Evolutionary conservation across 2,888 invertebrate species (phyloP).

Genomic region (Leucoma salicis): DNA sequence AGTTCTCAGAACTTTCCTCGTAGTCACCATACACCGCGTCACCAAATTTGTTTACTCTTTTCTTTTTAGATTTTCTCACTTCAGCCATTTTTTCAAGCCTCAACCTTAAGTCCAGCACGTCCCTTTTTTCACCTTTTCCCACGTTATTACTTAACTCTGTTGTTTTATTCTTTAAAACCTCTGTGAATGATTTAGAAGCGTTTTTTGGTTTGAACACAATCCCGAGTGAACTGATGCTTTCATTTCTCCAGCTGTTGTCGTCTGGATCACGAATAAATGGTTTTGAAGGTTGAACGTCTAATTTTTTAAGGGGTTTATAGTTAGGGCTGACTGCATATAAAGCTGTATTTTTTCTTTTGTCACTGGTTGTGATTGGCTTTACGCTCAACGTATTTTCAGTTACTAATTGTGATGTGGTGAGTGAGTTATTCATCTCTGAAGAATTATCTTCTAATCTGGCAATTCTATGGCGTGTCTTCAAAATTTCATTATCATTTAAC

Average conservation of each 20-base stretch:
- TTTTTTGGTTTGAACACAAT: conserved; percentile 76
- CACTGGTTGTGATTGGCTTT: conserved; percentile 50
- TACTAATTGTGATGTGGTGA: conserved; percentile 8
- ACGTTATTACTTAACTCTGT: conserved; percentile 51
- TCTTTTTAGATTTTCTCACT: conserved; percentile 65
- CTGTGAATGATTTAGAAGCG: conserved; percentile 68
- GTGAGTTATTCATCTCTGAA: not conserved
- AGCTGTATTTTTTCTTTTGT: conserved; percentile 32
- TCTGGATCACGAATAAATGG: conserved; percentile 65
- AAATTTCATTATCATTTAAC: conserved; percentile 40
- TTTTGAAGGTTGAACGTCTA: conserved; percentile 64
- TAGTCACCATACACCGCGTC: conserved; percentile 62
- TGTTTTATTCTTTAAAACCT: conserved; percentile 73
- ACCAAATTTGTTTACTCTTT: conserved; percentile 55
- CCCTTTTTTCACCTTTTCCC: conserved; percentile 52
- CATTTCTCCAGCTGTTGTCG: conserved; percentile 76
- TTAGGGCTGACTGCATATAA: conserved; percentile 60
- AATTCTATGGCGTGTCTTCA: not conserved
- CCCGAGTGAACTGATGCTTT: conserved; percentile 71
- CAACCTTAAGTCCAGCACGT: conserved; percentile 58
- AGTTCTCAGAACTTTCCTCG: conserved; percentile 56
- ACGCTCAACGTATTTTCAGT: conserved; percentile 48
- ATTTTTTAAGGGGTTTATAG: conserved; percentile 69
- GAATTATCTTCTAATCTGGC: not conserved
- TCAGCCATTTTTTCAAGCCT: conserved; percentile 71